A percentile compares a stretch with the other conserved stretches of the same genome.
Evolutionary conservation across 2,797 vertebrate species (phyloP).

Genomic region (Toxotes lorentzi): DNA sequence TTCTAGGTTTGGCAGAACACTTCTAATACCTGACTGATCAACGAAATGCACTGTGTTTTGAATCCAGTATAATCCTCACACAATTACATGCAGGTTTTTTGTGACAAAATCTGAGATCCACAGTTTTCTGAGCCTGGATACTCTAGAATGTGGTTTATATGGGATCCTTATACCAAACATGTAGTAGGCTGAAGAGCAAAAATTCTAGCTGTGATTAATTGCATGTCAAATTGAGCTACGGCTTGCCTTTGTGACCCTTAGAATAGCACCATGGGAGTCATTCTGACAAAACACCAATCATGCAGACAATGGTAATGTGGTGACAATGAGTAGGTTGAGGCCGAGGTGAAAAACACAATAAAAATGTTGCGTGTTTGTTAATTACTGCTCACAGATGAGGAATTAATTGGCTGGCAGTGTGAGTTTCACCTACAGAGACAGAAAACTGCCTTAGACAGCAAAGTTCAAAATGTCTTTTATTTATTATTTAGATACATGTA

Average conservation of each 20-base stretch:
- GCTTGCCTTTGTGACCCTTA: constrained; percentile 11
- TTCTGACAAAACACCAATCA: constrained; percentile 8
- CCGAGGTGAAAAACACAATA: constrained; percentile 25
- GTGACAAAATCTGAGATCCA: not conserved
- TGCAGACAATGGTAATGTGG: constrained; percentile 3
- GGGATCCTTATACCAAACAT: not conserved
- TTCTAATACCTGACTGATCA: not conserved
- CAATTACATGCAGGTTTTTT: not conserved
- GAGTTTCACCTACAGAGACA: constrained; percentile 12
- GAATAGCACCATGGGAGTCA: constrained; percentile 10
- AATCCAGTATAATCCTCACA: not conserved
- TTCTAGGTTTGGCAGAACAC: not conserved
- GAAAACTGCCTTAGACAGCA: constrained; percentile 11
- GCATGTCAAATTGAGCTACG: constrained; percentile 1
- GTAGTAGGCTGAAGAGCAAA: not conserved
- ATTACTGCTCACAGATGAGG: constrained; percentile 18
- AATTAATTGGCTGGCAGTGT: constrained; percentile 25
- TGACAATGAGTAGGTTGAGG: constrained; percentile 18
- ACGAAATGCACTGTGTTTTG: fast-evolving
- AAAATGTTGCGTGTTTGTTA: not conserved
- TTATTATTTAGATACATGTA: not conserved
- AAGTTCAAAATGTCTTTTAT: constrained; percentile 19
- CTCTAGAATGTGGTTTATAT: not conserved
- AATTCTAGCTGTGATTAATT: not conserved
- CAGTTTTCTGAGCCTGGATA: not conserved